Conservation (phyloP, 2,888 invertebrate species). For the Apodemia zela region DNA sequence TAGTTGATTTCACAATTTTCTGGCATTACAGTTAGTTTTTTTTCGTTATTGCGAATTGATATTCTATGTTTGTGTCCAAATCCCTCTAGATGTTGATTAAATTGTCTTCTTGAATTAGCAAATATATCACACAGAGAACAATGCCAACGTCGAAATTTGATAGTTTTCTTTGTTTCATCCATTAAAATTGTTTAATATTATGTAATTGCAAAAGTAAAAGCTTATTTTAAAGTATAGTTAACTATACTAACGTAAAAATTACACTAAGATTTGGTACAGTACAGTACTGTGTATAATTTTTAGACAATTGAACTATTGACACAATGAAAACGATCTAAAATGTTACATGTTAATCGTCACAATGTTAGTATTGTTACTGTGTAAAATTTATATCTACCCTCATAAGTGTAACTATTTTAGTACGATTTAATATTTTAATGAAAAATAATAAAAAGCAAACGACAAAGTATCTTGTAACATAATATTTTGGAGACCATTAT, state of each 20-base stretch:
- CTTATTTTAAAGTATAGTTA: neutral
- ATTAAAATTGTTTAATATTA: constrained; percentile 28
- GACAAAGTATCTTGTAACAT: no score
- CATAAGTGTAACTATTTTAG: neutral
- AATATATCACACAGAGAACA: constrained; percentile 57
- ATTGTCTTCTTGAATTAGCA: constrained; percentile 68
- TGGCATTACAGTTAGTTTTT: constrained; percentile 32
- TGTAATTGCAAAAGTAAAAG: neutral
- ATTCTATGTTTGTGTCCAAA: constrained; percentile 59
- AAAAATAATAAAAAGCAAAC: no score
- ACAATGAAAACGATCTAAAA: no score
- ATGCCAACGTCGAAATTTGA: constrained; percentile 51
- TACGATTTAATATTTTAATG: no score
- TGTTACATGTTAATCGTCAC: no score
- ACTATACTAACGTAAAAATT: no score
- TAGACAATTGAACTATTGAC: no score
- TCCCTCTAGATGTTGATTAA: constrained; percentile 67
- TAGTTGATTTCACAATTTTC: constrained; percentile 46
- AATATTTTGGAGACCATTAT: no score
- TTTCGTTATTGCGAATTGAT: constrained; percentile 41
- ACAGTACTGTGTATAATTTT: no score
- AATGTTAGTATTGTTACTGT: no score
- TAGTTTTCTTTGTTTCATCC: constrained; percentile 38
- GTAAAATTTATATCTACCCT: no score
- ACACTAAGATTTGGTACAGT: no score